These are phyloP conservation scores for Sphaeridia pumilis DNA, from an alignment of 2,888 invertebrate genomes.

Conservation along the genomic window DNA sequence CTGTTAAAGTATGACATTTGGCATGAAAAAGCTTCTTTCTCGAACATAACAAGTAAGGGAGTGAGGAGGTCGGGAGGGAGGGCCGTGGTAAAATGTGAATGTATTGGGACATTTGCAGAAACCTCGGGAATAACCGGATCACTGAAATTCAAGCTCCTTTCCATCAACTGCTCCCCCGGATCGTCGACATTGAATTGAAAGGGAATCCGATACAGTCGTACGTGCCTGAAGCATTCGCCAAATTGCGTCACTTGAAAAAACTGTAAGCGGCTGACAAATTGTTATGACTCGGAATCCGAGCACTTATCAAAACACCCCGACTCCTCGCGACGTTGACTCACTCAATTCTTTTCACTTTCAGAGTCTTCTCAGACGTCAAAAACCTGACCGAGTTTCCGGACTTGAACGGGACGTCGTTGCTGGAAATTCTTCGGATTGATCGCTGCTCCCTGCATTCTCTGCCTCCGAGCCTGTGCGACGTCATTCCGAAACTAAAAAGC, in stretches of 20 bases:
- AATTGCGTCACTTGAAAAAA: slow-evolving; percentile 64
- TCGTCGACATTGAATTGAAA: slow-evolving; percentile 66
- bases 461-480: slow-evolving; percentile 61
- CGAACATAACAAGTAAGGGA: background rate
- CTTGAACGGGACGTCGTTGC: slow-evolving; percentile 62
- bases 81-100: background rate
- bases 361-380: slow-evolving; percentile 73
- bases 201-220: slow-evolving; percentile 67
- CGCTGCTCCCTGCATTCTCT: slow-evolving; percentile 62
- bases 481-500: slow-evolving; percentile 65
- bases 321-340: background rate
- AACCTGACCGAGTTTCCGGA: slow-evolving; percentile 68
- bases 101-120: slow-evolving; percentile 46
- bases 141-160: slow-evolving; percentile 58
- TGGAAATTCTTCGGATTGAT: slow-evolving; percentile 72
- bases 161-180: slow-evolving; percentile 54
- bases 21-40: too few species aligned
- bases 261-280: slow-evolving; percentile 50
- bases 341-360: slow-evolving; percentile 41
- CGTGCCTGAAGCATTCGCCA: slow-evolving; percentile 57
- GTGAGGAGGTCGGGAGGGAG: background rate
- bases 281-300: background rate
- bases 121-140: slow-evolving; percentile 70
- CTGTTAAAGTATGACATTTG: too few species aligned
- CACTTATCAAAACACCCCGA: background rate